phyloP scores from a whole-genome alignment of 23 tunicate species.

The Halocynthia aurantium region DNA sequence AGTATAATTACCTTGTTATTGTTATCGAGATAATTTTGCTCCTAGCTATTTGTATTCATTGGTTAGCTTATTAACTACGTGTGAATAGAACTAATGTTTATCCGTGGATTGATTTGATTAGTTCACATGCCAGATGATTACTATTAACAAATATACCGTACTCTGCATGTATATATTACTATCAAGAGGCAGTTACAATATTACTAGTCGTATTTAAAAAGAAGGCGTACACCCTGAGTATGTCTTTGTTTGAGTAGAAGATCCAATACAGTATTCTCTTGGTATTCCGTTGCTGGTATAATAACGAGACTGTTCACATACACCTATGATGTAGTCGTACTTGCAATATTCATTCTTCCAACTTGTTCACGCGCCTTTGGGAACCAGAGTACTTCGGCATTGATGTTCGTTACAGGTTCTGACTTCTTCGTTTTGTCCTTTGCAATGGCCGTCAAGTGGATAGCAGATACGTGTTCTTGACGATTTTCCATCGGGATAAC shows the following conservation, averaged over 20 bases:
- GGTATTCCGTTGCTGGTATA: not conserved
- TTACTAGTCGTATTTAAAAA: not conserved
- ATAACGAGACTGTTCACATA: not conserved
- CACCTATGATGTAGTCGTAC: not conserved
- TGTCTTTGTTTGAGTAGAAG: not conserved
- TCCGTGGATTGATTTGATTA: too few relatives aligned
- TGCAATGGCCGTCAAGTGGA: not conserved
- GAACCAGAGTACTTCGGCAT: not conserved
- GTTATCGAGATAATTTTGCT: too few relatives aligned
- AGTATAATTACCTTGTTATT: too few relatives aligned
- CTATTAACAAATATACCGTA: too few relatives aligned
- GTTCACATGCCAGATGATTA: too few relatives aligned
- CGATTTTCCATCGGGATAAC: not conserved
- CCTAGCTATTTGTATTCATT: too few relatives aligned
- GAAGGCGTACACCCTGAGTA: not conserved
- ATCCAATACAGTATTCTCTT: constrained; percentile 1
- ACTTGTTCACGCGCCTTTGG: constrained; percentile 1
- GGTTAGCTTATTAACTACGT: too few relatives aligned
- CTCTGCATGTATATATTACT: too few relatives aligned
- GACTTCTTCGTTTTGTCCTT: constrained; percentile 14
- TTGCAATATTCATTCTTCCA: not conserved
- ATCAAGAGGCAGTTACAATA: too few relatives aligned
- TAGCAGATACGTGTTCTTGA: not conserved
- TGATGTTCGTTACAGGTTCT: not conserved
- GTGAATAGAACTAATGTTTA: too few relatives aligned